A percentile compares a stretch with the other conserved stretches of the same genome.
Evolutionary conservation across 2,888 invertebrate genomes (phyloP).

Genomic region (Colletes collaris): DNA sequence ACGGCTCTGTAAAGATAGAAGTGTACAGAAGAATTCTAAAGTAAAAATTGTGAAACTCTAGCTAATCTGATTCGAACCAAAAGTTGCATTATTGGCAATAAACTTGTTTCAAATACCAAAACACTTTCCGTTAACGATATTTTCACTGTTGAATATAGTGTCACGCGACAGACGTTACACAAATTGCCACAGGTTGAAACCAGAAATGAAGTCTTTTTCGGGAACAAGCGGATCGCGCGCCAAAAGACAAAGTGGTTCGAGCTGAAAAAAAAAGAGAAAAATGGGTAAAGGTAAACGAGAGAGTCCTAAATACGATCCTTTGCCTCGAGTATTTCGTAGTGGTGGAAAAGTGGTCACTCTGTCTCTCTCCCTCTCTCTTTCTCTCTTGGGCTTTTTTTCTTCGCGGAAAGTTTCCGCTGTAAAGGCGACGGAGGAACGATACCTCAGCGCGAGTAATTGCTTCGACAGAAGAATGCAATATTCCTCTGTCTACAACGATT

Average conservation of each 20-base stretch:
- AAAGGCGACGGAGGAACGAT: constrained; percentile 59
- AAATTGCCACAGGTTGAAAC: constrained; percentile 33
- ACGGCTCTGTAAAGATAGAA: too few species aligned
- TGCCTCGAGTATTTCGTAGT: constrained; percentile 51
- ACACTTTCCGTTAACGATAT: too few species aligned
- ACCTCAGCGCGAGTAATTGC: constrained; percentile 73
- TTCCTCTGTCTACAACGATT: constrained; percentile 64
- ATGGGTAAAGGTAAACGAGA: constrained; percentile 50
- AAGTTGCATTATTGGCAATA: too few species aligned
- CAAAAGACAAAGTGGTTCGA: constrained; percentile 46
- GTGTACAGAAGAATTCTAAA: too few species aligned
- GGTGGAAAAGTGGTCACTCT: constrained; percentile 39
- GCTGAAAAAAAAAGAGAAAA: background rate
- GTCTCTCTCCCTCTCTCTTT: background rate
- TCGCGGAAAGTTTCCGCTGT: constrained; percentile 40
- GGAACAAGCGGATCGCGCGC: constrained; percentile 46
- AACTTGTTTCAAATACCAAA: too few species aligned
- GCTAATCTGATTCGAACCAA: too few species aligned
- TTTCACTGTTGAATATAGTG: too few species aligned
- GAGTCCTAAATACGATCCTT: constrained; percentile 58
- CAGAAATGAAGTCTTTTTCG: constrained; percentile 63
- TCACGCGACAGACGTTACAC: too few species aligned
- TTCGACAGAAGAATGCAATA: constrained; percentile 77
- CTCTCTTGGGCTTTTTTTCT: constrained; percentile 5
- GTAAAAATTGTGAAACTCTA: too few species aligned